phyloP scores from a whole-genome alignment of 2,113 vertebrate genomes.

The Aramus guarauna region DNA sequence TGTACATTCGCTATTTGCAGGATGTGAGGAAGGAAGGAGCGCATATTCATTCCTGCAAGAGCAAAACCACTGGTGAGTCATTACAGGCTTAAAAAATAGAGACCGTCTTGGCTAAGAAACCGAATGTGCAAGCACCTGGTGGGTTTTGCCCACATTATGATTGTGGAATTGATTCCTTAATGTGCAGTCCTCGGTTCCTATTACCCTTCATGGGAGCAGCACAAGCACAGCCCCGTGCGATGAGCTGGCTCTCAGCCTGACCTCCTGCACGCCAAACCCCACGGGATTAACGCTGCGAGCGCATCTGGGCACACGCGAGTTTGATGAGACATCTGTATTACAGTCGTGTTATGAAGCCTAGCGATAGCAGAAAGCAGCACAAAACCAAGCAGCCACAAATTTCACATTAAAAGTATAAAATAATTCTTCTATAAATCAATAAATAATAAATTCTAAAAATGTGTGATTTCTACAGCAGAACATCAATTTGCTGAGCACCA shows the following conservation, averaged over 20 bases:
- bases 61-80: not conserved
- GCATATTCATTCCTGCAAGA: not conserved
- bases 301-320: not conserved
- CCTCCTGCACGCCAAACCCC: not conserved
- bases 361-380: not conserved
- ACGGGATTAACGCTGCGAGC: fast-evolving
- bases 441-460: not conserved
- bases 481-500: not conserved
- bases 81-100: not conserved
- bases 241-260: fast-evolving
- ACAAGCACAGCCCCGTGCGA: fast-evolving
- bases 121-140: not conserved
- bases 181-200: not conserved
- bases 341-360: fast-evolving
- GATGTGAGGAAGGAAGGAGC: not conserved
- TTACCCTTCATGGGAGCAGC: fast-evolving
- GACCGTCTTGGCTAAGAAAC: not conserved
- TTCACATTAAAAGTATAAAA: not conserved
- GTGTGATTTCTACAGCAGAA: not conserved
- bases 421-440: not conserved
- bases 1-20: not conserved
- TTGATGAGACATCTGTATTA: too few relatives aligned
- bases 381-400: not conserved
- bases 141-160: not conserved
- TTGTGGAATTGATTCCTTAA: not conserved